Evolutionary conservation across 2,113 vertebrate genomes (phyloP).

Genomic region (Hypanus sabinus): DNA sequence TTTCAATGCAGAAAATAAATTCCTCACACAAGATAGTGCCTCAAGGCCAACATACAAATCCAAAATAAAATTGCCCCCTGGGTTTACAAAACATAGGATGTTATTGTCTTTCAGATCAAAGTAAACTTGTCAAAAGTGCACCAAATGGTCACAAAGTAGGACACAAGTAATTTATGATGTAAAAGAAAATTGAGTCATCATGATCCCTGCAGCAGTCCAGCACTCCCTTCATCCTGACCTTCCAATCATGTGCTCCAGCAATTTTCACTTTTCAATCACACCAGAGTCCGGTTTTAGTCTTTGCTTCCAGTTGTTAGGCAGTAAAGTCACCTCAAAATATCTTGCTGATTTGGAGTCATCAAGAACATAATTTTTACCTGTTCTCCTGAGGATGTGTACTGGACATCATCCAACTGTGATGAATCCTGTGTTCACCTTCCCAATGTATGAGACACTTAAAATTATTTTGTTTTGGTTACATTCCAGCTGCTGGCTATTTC

Average conservation of each 20-base stretch:
- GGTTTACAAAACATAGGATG: not conserved
- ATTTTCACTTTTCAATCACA: not conserved
- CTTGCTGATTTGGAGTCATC: not conserved
- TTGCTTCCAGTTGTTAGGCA: not conserved
- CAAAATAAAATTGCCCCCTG: not conserved
- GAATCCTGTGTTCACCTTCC: not conserved
- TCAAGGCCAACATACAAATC: not conserved
- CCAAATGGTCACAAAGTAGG: not conserved
- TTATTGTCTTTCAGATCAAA: slow-evolving; percentile 16
- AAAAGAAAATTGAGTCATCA: not conserved
- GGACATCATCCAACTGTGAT: not conserved
- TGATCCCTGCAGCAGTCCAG: not conserved
- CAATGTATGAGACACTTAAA: not conserved
- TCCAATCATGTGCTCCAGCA: not conserved
- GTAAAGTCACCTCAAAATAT: not conserved
- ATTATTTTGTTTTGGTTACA: not conserved
- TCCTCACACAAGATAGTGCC: not conserved
- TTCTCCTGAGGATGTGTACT: not conserved
- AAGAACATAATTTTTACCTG: not conserved
- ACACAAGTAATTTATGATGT: not conserved
- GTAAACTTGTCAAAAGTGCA: not conserved
- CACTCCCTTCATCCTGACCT: not conserved
- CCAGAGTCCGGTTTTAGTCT: not conserved
- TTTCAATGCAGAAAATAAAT: not conserved
- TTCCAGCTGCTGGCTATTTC: not conserved